Conservation (phyloP, 2,888 invertebrate genomes). For the Antitype chi region DNA sequence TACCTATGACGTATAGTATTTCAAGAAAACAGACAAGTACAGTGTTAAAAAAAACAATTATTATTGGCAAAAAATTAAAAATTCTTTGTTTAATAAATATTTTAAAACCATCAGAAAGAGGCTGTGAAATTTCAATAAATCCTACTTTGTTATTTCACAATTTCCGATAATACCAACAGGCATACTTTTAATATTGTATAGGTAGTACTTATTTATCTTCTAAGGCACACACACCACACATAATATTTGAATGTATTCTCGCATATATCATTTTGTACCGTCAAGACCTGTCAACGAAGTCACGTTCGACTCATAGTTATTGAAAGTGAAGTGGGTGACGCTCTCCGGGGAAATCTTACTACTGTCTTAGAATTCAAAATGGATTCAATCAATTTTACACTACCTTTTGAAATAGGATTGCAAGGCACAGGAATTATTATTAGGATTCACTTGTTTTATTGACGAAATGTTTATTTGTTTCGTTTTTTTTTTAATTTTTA, state of each 20-base stretch:
- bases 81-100: too few species aligned
- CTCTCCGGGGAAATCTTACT: conserved; percentile 74
- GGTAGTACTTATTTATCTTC: not conserved
- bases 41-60: too few species aligned
- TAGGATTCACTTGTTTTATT: not conserved
- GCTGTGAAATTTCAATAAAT: too few species aligned
- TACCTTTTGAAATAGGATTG: not conserved
- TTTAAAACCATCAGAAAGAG: too few species aligned
- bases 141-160: too few species aligned
- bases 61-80: too few species aligned
- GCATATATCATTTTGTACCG: conserved; percentile 27
- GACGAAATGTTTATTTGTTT: not conserved
- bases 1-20: too few species aligned
- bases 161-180: not conserved
- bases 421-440: not conserved
- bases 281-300: conserved; percentile 35
- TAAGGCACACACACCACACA: not conserved
- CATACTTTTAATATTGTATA: not conserved
- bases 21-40: too few species aligned
- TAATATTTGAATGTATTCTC: conserved; percentile 16
- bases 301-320: conserved; percentile 57
- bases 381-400: conserved; percentile 64
- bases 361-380: conserved; percentile 67
- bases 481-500: too few species aligned
- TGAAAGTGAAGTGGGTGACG: conserved; percentile 60